phyloP scores from a whole-genome alignment of 1,140 invertebrate species.

The Calosoma granatense region DNA sequence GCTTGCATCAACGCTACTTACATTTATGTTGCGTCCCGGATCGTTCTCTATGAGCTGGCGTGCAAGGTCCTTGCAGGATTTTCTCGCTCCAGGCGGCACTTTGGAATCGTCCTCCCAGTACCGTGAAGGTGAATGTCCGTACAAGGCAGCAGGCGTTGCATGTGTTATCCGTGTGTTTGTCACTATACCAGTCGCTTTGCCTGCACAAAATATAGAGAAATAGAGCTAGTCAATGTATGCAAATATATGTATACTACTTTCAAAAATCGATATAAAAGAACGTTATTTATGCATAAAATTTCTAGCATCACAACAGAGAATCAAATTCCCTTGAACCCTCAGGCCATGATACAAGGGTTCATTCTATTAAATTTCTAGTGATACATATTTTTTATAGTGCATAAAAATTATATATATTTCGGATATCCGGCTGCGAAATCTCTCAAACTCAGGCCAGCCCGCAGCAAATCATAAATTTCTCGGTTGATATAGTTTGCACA shows the following conservation, averaged over 20 bases:
- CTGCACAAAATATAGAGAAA: constrained; percentile 27
- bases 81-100: constrained; percentile 40
- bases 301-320: no score
- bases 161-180: constrained; percentile 66
- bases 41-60: constrained; percentile 35
- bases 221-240: neutral
- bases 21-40: constrained; percentile 47
- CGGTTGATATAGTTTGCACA: neutral
- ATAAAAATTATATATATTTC: neutral
- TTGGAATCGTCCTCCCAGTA: constrained; percentile 68
- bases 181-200: constrained; percentile 52
- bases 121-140: constrained; percentile 64
- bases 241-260: neutral
- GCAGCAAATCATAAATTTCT: neutral
- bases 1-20: constrained; percentile 27
- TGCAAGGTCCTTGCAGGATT: constrained; percentile 47
- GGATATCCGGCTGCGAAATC: neutral
- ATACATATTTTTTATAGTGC: neutral
- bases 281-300: no score
- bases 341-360: no score
- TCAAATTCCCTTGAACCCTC: no score
- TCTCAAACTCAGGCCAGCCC: neutral
- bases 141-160: constrained; percentile 63
- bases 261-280: no score
- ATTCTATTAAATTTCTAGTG: no score